These are phyloP conservation scores for Lamprologus tigripictilis DNA, from an alignment of 2,113 vertebrate genomes.

Conservation along the genomic window DNA sequence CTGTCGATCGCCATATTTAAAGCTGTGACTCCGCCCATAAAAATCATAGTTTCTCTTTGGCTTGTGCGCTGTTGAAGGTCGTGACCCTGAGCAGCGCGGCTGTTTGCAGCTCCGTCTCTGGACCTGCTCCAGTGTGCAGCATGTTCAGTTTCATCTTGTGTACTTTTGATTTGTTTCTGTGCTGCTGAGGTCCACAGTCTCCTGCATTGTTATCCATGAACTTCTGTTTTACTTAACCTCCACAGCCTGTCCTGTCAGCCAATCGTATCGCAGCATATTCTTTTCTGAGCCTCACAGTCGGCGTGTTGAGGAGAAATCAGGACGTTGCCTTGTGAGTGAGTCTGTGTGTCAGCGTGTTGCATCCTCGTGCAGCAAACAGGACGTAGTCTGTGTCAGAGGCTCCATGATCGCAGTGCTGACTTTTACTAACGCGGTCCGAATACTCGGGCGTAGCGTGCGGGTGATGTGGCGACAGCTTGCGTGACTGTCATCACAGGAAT, in stretches of 20 bases:
- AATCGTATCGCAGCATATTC: accelerated
- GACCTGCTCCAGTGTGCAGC: not conserved
- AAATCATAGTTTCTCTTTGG: not conserved
- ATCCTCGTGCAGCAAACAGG: not conserved
- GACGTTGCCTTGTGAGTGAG: not conserved
- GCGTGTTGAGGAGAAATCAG: not conserved
- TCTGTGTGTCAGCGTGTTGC: accelerated
- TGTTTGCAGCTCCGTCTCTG: not conserved
- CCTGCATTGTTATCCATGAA: not conserved
- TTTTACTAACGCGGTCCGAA: accelerated
- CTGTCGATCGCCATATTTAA: not conserved
- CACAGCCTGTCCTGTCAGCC: not conserved
- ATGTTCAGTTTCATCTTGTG: not conserved
- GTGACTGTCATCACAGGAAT: not conserved
- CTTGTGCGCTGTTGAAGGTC: not conserved
- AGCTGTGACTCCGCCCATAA: not conserved
- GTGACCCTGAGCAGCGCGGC: not conserved
- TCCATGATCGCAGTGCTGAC: not conserved
- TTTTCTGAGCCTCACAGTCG: not conserved
- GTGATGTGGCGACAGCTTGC: not conserved
- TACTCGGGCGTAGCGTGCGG: not conserved
- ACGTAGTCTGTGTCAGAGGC: not conserved
- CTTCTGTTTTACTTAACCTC: not conserved
- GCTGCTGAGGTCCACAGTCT: not conserved
- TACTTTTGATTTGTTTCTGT: accelerated